Percentiles rank a stretch among this genome's conserved stretches.
phyloP scores from a whole-genome alignment of 1,140 invertebrate species.

The Harlomillsia oculata region DNA sequence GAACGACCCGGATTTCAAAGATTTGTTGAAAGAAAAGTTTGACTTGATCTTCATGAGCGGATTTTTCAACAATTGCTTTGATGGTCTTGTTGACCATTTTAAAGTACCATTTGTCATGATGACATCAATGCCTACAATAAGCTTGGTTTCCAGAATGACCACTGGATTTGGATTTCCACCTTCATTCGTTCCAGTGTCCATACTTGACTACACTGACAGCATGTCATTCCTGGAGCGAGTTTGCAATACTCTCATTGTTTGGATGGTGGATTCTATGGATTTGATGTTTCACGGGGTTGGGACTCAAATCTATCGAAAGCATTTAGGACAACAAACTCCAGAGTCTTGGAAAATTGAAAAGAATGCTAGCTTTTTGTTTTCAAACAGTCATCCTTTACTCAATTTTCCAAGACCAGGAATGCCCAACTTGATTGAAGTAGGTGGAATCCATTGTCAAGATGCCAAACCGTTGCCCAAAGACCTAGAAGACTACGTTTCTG shows the following conservation, averaged over 20 bases:
- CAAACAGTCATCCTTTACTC: conserved; percentile 48
- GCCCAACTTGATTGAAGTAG: conserved; percentile 48
- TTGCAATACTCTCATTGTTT: conserved; percentile 40
- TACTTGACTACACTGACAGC: conserved; percentile 39
- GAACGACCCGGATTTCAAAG: conserved; percentile 4
- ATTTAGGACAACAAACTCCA: conserved; percentile 21
- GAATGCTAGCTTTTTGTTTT: conserved; percentile 45
- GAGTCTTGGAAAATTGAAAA: conserved; percentile 38
- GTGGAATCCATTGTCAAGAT: conserved; percentile 39
- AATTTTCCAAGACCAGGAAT: conserved; percentile 43
- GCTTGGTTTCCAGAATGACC: background rate
- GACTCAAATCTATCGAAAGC: conserved; percentile 40
- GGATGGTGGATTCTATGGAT: background rate
- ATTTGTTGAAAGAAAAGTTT: background rate
- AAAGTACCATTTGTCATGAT: conserved; percentile 6
- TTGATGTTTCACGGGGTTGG: background rate
- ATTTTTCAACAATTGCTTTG: conserved; percentile 17
- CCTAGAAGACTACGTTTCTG: background rate
- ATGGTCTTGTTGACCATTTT: conserved; percentile 7
- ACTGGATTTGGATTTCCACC: background rate
- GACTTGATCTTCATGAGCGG: conserved; percentile 9
- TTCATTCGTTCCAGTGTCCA: background rate
- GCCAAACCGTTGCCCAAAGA: conserved; percentile 2
- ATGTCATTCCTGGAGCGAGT: conserved; percentile 52
- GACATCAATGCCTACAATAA: background rate